Conservation (phyloP, 2,888 invertebrate genomes). For the Drosophila barbarae region DNA sequence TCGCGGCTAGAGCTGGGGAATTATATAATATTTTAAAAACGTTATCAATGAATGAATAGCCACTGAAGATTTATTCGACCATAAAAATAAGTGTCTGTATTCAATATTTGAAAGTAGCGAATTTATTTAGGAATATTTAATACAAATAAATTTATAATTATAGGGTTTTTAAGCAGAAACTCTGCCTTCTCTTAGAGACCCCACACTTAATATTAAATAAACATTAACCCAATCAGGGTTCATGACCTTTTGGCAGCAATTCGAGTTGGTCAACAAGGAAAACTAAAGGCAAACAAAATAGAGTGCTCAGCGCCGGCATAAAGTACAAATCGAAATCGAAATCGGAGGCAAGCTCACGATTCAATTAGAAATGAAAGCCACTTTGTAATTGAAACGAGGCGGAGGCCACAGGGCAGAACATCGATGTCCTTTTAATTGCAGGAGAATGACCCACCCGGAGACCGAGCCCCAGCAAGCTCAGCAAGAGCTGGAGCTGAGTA, state of each 20-base stretch:
- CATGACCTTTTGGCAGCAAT: conserved; percentile 14
- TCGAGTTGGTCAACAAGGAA: conserved; percentile 12
- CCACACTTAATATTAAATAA: conserved; percentile 12
- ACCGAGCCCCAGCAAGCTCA: conserved; percentile 5
- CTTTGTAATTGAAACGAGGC: conserved; percentile 71
- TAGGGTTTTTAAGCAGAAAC: background rate
- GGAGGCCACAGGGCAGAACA: conserved; percentile 23
- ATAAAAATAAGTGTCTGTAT: background rate
- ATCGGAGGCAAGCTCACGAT: conserved; percentile 52
- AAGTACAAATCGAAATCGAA: conserved; percentile 26
- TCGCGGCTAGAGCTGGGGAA: background rate
- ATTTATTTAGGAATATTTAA: too few relatives aligned
- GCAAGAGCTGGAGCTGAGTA: conserved; percentile 13
- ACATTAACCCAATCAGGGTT: conserved; percentile 21
- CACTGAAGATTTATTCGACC: background rate
- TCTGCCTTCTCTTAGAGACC: too few relatives aligned
- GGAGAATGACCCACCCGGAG: conserved; percentile 1
- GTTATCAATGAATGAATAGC: conserved; percentile 1
- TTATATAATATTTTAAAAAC: conserved; percentile 5
- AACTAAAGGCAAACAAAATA: conserved; percentile 19
- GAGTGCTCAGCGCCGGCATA: conserved; percentile 38
- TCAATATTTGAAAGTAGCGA: background rate
- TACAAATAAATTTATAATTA: background rate
- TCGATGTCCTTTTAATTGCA: conserved; percentile 41
- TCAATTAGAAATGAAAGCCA: conserved; percentile 74